Base-by-base conservation (phyloP, 2,797 vertebrate species). In the Cyclopterus lumpus region DNA sequence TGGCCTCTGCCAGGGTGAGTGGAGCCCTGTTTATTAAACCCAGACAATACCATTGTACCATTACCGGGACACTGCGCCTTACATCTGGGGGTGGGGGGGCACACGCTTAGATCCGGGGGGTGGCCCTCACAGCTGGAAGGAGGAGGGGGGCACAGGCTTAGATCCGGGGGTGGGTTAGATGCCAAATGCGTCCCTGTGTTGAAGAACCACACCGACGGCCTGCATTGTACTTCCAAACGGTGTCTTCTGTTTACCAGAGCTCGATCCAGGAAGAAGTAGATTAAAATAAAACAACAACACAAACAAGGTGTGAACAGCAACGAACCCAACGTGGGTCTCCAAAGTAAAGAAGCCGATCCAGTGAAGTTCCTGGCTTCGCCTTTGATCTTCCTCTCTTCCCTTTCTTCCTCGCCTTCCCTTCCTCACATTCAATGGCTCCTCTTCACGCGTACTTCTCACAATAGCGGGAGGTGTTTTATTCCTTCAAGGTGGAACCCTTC, bases 401-500 rank as follows among this genome's bases (percentile, higher is more conserved):
- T 44, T 77, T 72, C 71, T 65, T 73, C 71, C 63, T 58, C 40
- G 44, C 54, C 15, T 28, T 54, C 53, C 28, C 6, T 24, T 36
- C 6, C 53, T 30, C 59, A 38, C 76, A 30, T 32, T 75, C 32
- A 20, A 26, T 20, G 65, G 38, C 11, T 64, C 75, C 69, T 67
- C 2, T 53, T 18, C 15, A 7, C 22, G 32, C 48, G 49, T 76
- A 67, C 62, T 73, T 75, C 68, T 84, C 67, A 36, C 1, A 63
- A 62, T 11, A 34, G 22, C n/a, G 59, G 63, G 53, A 69, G 54
- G 32, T 55, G 5, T 51, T 75, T 67, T 77, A 82, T 73, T 82
- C 88, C 84, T 86, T 81, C 84, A 62, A 85, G 89, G 67, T 90
- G 83, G 82, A 93, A 89, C 90, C 90, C 83, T 89, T 91, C 90